Evolutionary conservation across 2,888 invertebrate species (phyloP), one percentile per base, ranked within the genome.

Genomic region (Pardosa pseudoannulata): DNA sequence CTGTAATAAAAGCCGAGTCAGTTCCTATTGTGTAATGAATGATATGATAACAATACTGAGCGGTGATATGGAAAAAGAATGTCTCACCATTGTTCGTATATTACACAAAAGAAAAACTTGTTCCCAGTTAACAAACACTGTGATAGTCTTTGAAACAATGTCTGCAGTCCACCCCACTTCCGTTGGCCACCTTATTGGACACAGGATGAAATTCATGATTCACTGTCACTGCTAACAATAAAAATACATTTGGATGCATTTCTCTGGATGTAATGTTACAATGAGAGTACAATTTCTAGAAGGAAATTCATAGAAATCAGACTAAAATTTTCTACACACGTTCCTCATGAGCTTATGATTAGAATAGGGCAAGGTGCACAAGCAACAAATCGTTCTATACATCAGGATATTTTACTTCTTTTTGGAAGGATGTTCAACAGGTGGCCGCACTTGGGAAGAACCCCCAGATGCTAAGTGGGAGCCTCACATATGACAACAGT

Each of bases 1-100:
- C 16, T 36, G 2, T 28, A 36, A 71, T 41, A 71, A 78, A 36
- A 70, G 64, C 31, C 39, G 46, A 64, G 56, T 50, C 29, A 19
- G 29, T 75, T 73, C n/a, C 67, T 56, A 70, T 81, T 65, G 31
- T 65, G 31, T 64, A 78, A 74, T 85, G 87, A 85, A 56, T 87
- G 87, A 87, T 87, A 87, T 87, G 87, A 73, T 79, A 86, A 74
- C 74, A 86, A 87, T 87, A 87, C 87, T 87, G 79, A 76, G 80
- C 65, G 67, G 87, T 76, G 76, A 79, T 62, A 56, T 75, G 79
- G 62, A 76, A 85, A n/a, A 76, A 73, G 39, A 80, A n/a, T 46
- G 72, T 64, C 62, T 71, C 79, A 46, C 78, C 62, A 31, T 67
- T 76, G 68, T 79, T 71, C 64, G 56, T 67, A 64, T 31, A 64